Conservation (phyloP, 1,140 invertebrate genomes). For the Drosophila jambulina region DNA sequence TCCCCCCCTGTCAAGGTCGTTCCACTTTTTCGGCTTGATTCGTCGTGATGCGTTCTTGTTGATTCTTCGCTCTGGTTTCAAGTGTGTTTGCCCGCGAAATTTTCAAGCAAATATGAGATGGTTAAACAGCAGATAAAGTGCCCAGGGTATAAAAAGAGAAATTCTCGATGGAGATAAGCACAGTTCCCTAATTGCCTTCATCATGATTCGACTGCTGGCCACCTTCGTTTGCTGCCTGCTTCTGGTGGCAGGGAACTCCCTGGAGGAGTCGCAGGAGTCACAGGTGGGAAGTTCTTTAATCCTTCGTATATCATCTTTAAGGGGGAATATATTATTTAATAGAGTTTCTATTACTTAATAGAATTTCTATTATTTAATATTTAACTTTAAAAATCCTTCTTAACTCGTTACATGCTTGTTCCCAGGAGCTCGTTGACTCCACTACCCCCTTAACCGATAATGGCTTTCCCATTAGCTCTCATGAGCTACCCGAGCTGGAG, state of each 20-base stretch:
- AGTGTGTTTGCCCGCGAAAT: constrained; percentile 44
- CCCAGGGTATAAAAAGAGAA: constrained; percentile 52
- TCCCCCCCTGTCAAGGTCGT: constrained; percentile 38
- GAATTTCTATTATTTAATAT: no score
- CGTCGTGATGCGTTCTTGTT: constrained; percentile 24
- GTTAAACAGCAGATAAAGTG: constrained; percentile 48
- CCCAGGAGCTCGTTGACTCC: constrained; percentile 10
- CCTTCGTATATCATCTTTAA: background rate
- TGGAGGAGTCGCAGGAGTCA: constrained; percentile 13
- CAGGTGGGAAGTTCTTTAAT: background rate
- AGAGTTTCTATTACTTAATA: no score
- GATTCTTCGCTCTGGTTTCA: constrained; percentile 30
- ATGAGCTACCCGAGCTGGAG: constrained; percentile 13
- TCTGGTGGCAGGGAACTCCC: constrained; percentile 28
- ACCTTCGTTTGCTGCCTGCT: constrained; percentile 36
- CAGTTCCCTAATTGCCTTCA: constrained; percentile 38
- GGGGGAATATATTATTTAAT: no score
- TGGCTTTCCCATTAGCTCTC: constrained; percentile 18
- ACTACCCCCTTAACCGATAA: background rate
- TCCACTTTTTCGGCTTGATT: constrained; percentile 38
- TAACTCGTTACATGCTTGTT: background rate
- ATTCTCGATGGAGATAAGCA: constrained; percentile 19
- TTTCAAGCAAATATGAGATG: constrained; percentile 39
- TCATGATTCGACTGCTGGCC: constrained; percentile 48
- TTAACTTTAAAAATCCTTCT: no score